Base-by-base conservation (phyloP, 2,113 vertebrate species). In the Entelurus aequoreus region DNA sequence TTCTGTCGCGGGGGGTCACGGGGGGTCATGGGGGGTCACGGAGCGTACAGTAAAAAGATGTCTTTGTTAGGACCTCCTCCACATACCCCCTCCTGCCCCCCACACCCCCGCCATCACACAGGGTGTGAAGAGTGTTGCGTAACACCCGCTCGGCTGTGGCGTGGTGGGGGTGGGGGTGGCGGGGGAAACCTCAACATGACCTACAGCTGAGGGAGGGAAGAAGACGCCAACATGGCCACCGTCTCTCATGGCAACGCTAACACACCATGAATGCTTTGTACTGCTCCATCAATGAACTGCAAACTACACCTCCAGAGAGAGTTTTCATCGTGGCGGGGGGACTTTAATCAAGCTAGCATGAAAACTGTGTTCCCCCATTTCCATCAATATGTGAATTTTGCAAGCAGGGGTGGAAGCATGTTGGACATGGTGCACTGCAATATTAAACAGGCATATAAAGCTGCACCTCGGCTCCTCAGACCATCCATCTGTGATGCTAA, bases 31-130 rank as follows among this genome's bases (percentile, higher is more conserved):
- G 0, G 67, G 46, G 28, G 56, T 51, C 19, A 61, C 50, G 62
- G 62, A 0, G 53, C 28, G 54, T 64, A 68, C 75, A 82, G 66
- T 69, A 10, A 79, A 75, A 80, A 76, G 51, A 76, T 59, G 63
- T 69, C 78, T 86, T 79, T 82, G 82, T 88, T 83, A 81, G 58
- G 53, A 74, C 78, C 81, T 84, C 81, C 77, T 77, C 69, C 46
- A 64, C 42, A 71, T 77, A 77, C 77, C 77, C 73, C 78, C 19
- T 61, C 0, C 36, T 28, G 69, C 21, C 64, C 54, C 64, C 48
- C 36, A 68, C 66, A 51, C 51, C 53, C 35, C 35, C 8, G 15
- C 36, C 37, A n/a, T 61, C 66, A 59, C 58, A 8, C 51, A 65
- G 74, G 70, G 78, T 79, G 84, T 54, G 75, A 84, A 80, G 81